Evolutionary conservation across 2,113 vertebrate species (phyloP).

Genomic region (Leucosticte australis): DNA sequence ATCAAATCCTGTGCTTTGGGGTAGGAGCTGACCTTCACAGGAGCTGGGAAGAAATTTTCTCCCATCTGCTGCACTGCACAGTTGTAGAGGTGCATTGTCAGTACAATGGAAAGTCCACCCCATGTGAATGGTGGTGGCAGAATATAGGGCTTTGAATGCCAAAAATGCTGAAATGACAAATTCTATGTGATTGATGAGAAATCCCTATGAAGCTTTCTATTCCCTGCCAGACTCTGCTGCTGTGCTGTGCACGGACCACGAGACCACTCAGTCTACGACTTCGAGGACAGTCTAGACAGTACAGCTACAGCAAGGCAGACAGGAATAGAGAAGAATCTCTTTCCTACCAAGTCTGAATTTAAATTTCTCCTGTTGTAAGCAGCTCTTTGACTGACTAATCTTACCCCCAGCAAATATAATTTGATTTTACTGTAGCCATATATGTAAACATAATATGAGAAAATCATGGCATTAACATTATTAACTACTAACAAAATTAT

Average conservation of each 20-base stretch:
- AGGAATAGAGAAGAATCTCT: slow-evolving; percentile 1
- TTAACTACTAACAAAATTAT: slow-evolving; percentile 68
- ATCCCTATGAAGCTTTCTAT: background rate
- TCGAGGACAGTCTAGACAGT: background rate
- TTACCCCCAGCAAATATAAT: slow-evolving; percentile 62
- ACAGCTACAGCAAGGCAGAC: background rate
- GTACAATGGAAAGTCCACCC: background rate
- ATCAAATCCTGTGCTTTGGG: background rate
- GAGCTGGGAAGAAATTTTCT: background rate
- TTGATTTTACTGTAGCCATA: slow-evolving; percentile 50
- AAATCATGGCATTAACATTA: slow-evolving; percentile 62
- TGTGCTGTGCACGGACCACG: accelerated
- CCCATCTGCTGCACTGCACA: background rate
- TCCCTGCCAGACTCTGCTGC: background rate
- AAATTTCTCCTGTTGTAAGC: slow-evolving; percentile 33
- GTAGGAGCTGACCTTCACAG: background rate
- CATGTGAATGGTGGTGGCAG: background rate
- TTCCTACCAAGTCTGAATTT: background rate
- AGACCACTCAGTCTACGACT: background rate
- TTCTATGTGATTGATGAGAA: background rate
- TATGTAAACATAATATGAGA: slow-evolving; percentile 59
- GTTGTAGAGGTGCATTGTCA: background rate
- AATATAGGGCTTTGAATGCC: background rate
- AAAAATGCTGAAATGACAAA: background rate
- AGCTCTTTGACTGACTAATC: slow-evolving; percentile 27